A percentile compares a stretch with the other conserved stretches of the same genome.
Conservation (phyloP, 2,888 invertebrate genomes). For the Chaetogeoica ovagalla region DNA sequence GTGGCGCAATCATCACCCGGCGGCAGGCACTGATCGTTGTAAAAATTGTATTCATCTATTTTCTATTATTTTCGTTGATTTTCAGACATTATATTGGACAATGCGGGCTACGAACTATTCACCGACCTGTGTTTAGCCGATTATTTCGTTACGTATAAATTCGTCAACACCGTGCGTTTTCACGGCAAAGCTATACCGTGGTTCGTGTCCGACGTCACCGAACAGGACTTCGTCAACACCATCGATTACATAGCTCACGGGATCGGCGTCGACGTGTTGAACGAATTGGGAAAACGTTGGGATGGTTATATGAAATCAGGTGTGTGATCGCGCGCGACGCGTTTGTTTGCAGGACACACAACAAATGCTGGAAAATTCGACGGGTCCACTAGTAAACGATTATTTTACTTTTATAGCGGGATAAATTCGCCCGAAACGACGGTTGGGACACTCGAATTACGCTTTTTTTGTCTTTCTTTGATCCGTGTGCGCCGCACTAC, state of each 20-base stretch:
- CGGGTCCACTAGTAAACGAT: too few relatives aligned
- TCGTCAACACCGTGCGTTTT: slow-evolving; percentile 72
- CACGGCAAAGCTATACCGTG: slow-evolving; percentile 89
- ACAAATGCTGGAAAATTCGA: too few relatives aligned
- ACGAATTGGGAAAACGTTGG: slow-evolving; percentile 67
- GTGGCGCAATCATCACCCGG: too few relatives aligned
- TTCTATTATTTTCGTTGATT: slow-evolving; percentile 1
- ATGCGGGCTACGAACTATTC: slow-evolving; percentile 90
- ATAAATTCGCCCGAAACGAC: too few relatives aligned
- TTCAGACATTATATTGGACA: slow-evolving; percentile 82
- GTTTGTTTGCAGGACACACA: not conserved
- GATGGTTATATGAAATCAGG: slow-evolving; percentile 63
- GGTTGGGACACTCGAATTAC: too few relatives aligned
- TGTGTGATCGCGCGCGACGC: not conserved
- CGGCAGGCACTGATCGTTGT: not conserved
- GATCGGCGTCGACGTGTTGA: slow-evolving; percentile 58
- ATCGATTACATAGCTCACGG: slow-evolving; percentile 53
- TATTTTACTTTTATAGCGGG: too few relatives aligned
- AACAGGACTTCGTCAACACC: slow-evolving; percentile 74
- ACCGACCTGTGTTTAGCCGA: slow-evolving; percentile 86
- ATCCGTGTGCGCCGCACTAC: too few relatives aligned
- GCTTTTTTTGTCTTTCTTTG: too few relatives aligned
- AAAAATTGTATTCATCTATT: not conserved
- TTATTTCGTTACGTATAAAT: slow-evolving; percentile 68
- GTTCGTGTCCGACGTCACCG: slow-evolving; percentile 93